Conservation (phyloP, 2,113 vertebrate genomes). For the Saguinus midas region DNA sequence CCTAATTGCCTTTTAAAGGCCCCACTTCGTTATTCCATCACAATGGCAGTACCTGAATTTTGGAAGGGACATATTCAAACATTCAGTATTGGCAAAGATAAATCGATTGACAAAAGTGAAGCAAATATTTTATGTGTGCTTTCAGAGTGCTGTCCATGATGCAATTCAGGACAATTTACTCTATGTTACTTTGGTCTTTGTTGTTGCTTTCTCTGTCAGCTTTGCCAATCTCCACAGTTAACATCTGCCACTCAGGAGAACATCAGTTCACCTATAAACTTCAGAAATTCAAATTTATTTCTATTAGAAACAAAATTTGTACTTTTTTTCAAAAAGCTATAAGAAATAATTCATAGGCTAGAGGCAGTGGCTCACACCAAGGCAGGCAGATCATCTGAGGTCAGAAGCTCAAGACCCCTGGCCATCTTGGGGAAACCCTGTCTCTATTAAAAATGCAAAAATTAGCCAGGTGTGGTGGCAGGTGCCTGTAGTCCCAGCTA, state of each 20-base stretch:
- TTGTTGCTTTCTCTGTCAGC: background rate
- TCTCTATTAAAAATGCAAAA: too few species aligned
- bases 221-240: background rate
- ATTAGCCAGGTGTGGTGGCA: too few species aligned
- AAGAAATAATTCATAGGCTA: background rate
- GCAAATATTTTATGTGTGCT: background rate
- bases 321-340: background rate
- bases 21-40: too few species aligned
- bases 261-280: background rate
- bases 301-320: background rate
- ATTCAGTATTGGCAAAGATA: background rate
- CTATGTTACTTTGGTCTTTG: background rate
- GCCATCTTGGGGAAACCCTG: too few species aligned
- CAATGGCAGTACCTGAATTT: background rate
- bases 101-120: background rate
- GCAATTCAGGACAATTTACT: background rate
- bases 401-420: too few species aligned
- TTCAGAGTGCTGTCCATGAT: background rate
- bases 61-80: background rate
- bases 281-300: background rate
- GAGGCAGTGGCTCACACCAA: too few species aligned
- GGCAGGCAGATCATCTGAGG: too few species aligned
- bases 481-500: too few species aligned
- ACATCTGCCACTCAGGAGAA: background rate
- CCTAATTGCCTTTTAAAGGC: too few species aligned